Evolutionary conservation across 2,888 invertebrate genomes (phyloP).

Genomic region (Erebia ligea): DNA sequence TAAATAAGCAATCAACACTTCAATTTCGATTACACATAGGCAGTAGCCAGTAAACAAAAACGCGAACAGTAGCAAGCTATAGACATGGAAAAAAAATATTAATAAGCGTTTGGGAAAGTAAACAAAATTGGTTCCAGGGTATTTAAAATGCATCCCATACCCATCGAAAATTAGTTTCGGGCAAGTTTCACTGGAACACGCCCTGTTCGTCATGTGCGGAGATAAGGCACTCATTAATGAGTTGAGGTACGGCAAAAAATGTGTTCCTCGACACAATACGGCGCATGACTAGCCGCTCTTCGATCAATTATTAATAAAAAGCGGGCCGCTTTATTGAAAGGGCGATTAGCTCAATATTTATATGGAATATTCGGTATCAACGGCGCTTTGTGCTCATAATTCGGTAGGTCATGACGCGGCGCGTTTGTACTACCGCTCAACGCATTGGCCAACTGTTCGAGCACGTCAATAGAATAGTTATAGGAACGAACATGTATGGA

Average conservation of each 20-base stretch:
- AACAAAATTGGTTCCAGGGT: slow-evolving; percentile 73
- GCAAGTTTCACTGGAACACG: slow-evolving; percentile 58
- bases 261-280: slow-evolving; percentile 76
- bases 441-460: slow-evolving; percentile 68
- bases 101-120: slow-evolving; percentile 55
- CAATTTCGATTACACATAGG: slow-evolving; percentile 11
- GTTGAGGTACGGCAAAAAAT: slow-evolving; percentile 76
- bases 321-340: slow-evolving; percentile 83
- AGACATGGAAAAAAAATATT: slow-evolving; percentile 20
- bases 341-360: slow-evolving; percentile 84
- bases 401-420: slow-evolving; percentile 81
- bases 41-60: slow-evolving; percentile 36
- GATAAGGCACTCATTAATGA: slow-evolving; percentile 70
- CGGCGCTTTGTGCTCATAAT: slow-evolving; percentile 82
- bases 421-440: slow-evolving; percentile 67
- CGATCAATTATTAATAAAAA: slow-evolving; percentile 84
- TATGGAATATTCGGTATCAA: slow-evolving; percentile 84
- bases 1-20: slow-evolving; percentile 23
- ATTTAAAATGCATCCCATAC: slow-evolving; percentile 61
- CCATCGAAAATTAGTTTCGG: slow-evolving; percentile 70
- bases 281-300: slow-evolving; percentile 80
- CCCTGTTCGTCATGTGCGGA: slow-evolving; percentile 66
- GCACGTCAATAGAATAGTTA: slow-evolving; percentile 14
- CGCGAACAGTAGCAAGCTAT: slow-evolving; percentile 23
- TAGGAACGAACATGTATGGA: background rate